Percentiles rank a stretch among this genome's conserved stretches.
Evolutionary conservation across 2,113 vertebrate genomes (phyloP).

Genomic region (Stegostoma tigrinum): DNA sequence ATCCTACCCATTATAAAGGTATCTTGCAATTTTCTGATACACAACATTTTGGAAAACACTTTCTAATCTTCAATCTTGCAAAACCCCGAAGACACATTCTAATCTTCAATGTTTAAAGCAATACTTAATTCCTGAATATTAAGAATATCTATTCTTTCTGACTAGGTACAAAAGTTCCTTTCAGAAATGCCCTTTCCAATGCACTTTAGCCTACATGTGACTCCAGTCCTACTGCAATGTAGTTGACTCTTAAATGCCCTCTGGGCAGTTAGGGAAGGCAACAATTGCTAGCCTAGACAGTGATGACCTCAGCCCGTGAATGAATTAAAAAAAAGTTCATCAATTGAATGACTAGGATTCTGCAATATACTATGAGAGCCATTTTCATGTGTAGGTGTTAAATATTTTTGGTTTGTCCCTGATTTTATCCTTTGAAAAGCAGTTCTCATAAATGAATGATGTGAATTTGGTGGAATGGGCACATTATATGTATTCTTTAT

Average conservation of each 20-base stretch:
- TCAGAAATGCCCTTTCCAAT: not conserved
- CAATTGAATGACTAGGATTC: not conserved
- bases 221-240: too few species aligned
- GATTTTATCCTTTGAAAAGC: not conserved
- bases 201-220: too few species aligned
- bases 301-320: too few species aligned
- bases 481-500: not conserved
- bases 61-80: constrained; percentile 2
- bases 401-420: not conserved
- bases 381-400: not conserved
- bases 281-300: too few species aligned
- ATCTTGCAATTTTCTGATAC: not conserved
- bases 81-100: not conserved
- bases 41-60: not conserved
- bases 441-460: not conserved
- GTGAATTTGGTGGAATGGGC: too few species aligned
- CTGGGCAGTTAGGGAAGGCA: too few species aligned
- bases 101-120: not conserved
- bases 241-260: too few species aligned
- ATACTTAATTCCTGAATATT: not conserved
- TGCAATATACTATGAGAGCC: not conserved
- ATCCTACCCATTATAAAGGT: not conserved
- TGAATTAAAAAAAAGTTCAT: not conserved
- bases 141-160: constrained; percentile 1
- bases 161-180: not conserved